Evolutionary conservation across 2,113 vertebrate genomes (phyloP), one percentile per base, ranked within the genome.

Genomic region (Cervus canadensis): DNA sequence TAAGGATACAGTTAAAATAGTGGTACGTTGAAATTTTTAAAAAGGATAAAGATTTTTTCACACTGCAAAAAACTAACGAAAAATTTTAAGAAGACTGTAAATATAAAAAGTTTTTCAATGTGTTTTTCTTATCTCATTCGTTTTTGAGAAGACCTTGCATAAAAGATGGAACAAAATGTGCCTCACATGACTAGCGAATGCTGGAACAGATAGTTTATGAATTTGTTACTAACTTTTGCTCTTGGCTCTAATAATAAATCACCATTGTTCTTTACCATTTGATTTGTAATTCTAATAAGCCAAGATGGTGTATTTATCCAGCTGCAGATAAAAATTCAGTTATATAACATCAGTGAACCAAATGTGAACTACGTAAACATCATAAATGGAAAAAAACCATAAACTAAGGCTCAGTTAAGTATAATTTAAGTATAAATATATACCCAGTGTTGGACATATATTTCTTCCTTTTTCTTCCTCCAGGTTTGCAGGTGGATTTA

Each of bases 141-240:
- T 62, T 98, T 96, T 48, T 89, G 7, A 74, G 40, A 92, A 93
- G 79, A 48, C 26, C 64, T 90, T 84, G 45, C 59, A 50, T 60
- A 84, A 84, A 92, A 84, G 94, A 84, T 91, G 92, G 87, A 84
- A 94, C 56, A 96, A 94, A 97, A 93, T 26, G 40, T 95, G 6
- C 83, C 83, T 97, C 93, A 52, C 56, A 25, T 76, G 12, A 97
- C 2, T 82, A 89, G 28, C 36, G 13, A 62, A 94, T 92, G 87
- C 62, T 96, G 19, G 60, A 43, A 71, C 97, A 98, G 36, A 93
- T 76, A 94, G 48, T 60, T 94, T 97, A 56, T 21, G 62, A 71
- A 94, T 92, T 97, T 96, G 48, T 95, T 83, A 96, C 59, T 50
- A 98, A 50, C 14, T 91, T 50, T 95, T 98, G 52, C 14, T 98